Percentiles rank a stretch among this genome's conserved stretches.
Evolutionary conservation across 2,113 vertebrate genomes (phyloP).

Genomic region (Dicentrarchus labrax): DNA sequence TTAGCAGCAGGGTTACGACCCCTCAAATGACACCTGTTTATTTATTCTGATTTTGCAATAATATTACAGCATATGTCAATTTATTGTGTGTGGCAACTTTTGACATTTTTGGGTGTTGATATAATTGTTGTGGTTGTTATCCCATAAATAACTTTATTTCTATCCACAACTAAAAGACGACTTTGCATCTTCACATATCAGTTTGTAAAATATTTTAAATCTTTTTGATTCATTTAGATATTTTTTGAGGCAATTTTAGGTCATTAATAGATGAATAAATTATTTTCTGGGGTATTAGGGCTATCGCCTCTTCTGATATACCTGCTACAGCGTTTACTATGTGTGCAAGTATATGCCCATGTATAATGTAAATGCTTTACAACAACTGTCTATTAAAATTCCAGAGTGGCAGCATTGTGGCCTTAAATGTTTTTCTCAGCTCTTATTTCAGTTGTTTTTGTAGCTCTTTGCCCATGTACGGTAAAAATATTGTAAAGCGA

Average conservation of each 20-base stretch:
- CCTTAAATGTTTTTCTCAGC: background rate
- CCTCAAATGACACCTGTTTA: slow-evolving; percentile 18
- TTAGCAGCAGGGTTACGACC: slow-evolving; percentile 48
- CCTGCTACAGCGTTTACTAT: too few relatives aligned
- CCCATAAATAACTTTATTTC: slow-evolving; percentile 7
- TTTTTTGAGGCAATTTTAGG: background rate
- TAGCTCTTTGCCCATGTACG: background rate
- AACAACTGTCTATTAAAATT: background rate
- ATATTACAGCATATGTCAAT: slow-evolving; percentile 13
- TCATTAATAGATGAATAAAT: background rate
- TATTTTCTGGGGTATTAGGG: background rate
- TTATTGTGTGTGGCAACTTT: slow-evolving; percentile 17
- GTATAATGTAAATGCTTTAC: too few relatives aligned
- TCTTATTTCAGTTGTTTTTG: background rate
- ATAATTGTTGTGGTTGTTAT: background rate
- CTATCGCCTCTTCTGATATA: too few relatives aligned
- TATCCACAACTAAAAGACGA: background rate
- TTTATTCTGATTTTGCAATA: slow-evolving; percentile 43
- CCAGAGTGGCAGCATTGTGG: background rate
- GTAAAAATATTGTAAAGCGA: background rate
- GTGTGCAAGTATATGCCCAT: too few relatives aligned
- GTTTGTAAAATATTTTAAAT: background rate
- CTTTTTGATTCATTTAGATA: background rate
- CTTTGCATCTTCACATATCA: background rate
- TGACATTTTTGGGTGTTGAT: slow-evolving; percentile 23